Percentiles rank a stretch among this genome's conserved stretches.
Conservation (phyloP, 2,888 invertebrate species). For the Cantharis rustica region DNA sequence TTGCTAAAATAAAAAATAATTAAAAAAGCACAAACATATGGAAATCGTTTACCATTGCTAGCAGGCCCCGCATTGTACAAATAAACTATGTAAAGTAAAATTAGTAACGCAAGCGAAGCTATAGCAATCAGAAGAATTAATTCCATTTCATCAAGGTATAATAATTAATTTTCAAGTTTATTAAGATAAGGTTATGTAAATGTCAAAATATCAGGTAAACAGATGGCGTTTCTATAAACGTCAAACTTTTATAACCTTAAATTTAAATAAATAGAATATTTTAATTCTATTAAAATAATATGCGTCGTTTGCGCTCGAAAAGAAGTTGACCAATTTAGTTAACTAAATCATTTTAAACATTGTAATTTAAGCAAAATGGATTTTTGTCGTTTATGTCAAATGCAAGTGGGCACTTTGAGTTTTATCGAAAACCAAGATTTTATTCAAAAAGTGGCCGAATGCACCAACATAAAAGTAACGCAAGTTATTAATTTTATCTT, state of each 20-base stretch:
- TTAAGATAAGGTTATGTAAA: background rate
- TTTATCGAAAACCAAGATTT: conserved; percentile 4
- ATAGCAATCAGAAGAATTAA: conserved; percentile 55
- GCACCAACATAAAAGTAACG: conserved; percentile 4
- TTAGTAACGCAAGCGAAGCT: conserved; percentile 51
- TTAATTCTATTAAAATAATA: background rate
- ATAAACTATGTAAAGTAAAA: conserved; percentile 52
- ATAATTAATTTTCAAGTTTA: background rate
- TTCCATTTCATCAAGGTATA: conserved; percentile 52
- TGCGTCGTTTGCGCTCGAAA: background rate
- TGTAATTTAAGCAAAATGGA: background rate
- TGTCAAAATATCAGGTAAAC: background rate
- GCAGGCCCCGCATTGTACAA: conserved; percentile 45
- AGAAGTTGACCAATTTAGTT: background rate
- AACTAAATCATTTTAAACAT: background rate
- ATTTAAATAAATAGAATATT: background rate
- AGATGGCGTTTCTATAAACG: background rate
- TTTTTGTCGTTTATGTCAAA: conserved; percentile 9
- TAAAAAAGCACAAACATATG: background rate
- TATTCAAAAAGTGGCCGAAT: conserved; percentile 2
- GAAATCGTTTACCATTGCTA: conserved; percentile 23
- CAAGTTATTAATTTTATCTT: background rate
- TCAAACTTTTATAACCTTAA: background rate
- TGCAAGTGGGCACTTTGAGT: background rate
- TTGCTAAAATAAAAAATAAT: conserved; percentile 11